Conservation (phyloP, 2,113 vertebrate genomes). For the Takifugu bimaculatus region DNA sequence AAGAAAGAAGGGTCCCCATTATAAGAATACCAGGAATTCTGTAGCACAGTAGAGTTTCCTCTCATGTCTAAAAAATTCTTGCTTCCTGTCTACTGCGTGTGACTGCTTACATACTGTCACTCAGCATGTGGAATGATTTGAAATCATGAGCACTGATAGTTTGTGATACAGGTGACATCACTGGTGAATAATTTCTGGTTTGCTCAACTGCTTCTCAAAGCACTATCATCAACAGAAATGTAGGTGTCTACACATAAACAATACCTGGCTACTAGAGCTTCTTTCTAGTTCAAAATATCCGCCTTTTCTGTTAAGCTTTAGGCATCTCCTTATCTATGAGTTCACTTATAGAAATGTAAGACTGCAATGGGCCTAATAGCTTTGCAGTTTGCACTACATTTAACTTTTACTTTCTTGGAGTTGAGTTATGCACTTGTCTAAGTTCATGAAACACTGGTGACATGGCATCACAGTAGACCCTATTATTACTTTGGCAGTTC, state of each 20-base stretch:
- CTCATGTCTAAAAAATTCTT: constrained; percentile 54
- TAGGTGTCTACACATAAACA: constrained; percentile 19
- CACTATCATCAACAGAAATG: neutral
- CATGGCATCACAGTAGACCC: too few species aligned
- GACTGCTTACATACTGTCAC: constrained; percentile 20
- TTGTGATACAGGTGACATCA: constrained; percentile 33
- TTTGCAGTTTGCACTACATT: too few species aligned
- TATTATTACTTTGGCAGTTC: too few species aligned
- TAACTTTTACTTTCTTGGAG: too few species aligned
- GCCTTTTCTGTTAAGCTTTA: too few species aligned
- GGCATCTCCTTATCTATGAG: too few species aligned
- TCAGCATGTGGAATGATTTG: constrained; percentile 39
- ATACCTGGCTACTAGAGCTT: neutral
- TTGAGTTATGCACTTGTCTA: too few species aligned
- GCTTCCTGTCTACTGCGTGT: constrained; percentile 42
- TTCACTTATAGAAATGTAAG: too few species aligned
- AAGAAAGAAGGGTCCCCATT: constrained; percentile 24
- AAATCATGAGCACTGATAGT: constrained; percentile 40
- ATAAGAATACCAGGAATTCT: constrained; percentile 58
- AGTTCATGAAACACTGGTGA: too few species aligned
- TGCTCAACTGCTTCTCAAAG: constrained; percentile 16
- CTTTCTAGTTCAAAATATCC: too few species aligned
- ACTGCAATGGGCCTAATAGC: too few species aligned
- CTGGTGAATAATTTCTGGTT: neutral
- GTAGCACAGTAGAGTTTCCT: constrained; percentile 46